Base-by-base conservation (phyloP, 53 echinoderm and acorn worm species). In the Hippasteria phrygiana region DNA sequence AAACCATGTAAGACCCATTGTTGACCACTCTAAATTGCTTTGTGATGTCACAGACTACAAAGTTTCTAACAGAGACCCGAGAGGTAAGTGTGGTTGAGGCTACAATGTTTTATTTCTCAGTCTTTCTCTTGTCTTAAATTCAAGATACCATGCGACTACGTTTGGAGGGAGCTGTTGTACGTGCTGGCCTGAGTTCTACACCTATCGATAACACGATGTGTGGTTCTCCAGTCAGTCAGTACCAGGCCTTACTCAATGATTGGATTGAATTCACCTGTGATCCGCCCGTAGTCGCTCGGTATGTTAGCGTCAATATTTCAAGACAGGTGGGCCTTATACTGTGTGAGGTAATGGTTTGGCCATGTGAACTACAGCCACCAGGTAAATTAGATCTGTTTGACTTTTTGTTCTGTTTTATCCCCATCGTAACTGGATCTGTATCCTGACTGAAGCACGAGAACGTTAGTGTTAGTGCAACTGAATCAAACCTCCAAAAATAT, bases 191-290 rank as follows among this genome's bases (percentile, higher is more conserved):
- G 35, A 32, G 17, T 17, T 20, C 34, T 26, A 67, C 37, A 3
- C 69, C 35, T 31, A 67, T 14, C 11, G 34, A 11, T 14, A 67
- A 67, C 37, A 7, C 34, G 14, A 37, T 31, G 37, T 67, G 69
- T 37, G 69, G 69, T 35, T 34, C 37, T 1, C 36, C 69, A 1
- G 69, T 67, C 1, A 67, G 0, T 16, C 69, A 14, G 13, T 67
- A 67, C 34, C 69, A 67, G 34, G 34, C 69, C 36, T 67, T 67
- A 12, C 3, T 67, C 37, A 67, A 67, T 17, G 69, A 67, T 18
- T 67, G 35, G 51, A 75, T 75, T 50, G 53, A 75, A 22, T 48
- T 75, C 22, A 51, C 75, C 75, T 50, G 47, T 13, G 34, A 75
- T 20, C 75, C 51, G 31, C 29, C 75, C 22, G 41, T 39, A 28